Conservation (phyloP, 2,888 invertebrate species). For the Pterobdella sp. region DNA sequence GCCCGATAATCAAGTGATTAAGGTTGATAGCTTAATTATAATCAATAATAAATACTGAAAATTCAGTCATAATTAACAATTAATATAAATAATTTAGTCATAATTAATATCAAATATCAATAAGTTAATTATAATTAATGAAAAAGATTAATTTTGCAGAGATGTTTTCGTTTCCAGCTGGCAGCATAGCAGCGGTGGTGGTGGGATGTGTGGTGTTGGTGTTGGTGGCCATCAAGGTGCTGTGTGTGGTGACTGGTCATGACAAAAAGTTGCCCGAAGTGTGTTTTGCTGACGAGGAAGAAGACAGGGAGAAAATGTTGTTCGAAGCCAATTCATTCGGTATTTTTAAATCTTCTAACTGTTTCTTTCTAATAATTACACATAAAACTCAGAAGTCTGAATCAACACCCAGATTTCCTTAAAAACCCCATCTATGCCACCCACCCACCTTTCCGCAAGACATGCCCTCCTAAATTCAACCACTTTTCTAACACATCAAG, state of each 20-base stretch:
- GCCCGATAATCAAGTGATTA: no score
- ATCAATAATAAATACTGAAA: no score
- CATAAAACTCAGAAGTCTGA: no score
- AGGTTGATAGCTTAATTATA: no score
- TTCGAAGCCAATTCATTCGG: neutral
- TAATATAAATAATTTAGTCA: no score
- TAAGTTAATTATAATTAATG: neutral
- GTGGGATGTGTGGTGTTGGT: slow-evolving; percentile 33
- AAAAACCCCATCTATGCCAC: neutral
- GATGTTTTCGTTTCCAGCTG: slow-evolving; percentile 37
- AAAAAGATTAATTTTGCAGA: slow-evolving; percentile 31
- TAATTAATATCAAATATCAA: neutral
- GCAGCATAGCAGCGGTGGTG: slow-evolving; percentile 36
- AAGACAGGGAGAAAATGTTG: slow-evolving; percentile 21
- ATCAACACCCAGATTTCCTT: no score
- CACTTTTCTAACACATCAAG: no score
- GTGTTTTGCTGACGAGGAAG: slow-evolving; percentile 14
- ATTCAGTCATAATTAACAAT: no score
- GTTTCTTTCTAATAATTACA: neutral
- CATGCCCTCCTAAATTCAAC: neutral
- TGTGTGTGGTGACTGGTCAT: slow-evolving; percentile 37
- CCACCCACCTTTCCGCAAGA: neutral
- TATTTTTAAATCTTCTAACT: neutral
- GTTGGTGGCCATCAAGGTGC: slow-evolving; percentile 35
- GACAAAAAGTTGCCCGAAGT: slow-evolving; percentile 32